phyloP scores from a whole-genome alignment of 1,140 invertebrate genomes.

The Drosophila oshimai region DNA sequence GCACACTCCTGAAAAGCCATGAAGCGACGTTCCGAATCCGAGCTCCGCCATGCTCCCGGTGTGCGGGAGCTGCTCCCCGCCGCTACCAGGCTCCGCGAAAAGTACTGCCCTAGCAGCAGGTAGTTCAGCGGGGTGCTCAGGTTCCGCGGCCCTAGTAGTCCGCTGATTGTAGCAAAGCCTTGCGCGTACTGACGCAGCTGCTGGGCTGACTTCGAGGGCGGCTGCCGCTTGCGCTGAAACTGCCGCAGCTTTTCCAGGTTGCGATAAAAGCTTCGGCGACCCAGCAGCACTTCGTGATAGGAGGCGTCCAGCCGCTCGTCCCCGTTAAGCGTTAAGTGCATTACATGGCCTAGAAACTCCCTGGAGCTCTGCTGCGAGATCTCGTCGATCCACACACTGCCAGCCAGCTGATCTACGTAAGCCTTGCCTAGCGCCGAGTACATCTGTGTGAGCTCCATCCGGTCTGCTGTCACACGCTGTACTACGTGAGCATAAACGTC shows the following conservation, averaged over 20 bases:
- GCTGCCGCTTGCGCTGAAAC: slow-evolving; percentile 34
- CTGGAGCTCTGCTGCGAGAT: slow-evolving; percentile 65
- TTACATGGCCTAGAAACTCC: slow-evolving; percentile 55
- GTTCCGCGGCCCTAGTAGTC: slow-evolving; percentile 46
- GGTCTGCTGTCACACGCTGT: slow-evolving; percentile 50
- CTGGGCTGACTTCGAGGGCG: neutral
- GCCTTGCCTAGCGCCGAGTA: slow-evolving; percentile 57
- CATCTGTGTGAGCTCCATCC: slow-evolving; percentile 57
- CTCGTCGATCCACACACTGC: slow-evolving; percentile 71
- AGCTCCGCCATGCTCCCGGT: slow-evolving; percentile 74
- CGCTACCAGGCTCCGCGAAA: slow-evolving; percentile 59
- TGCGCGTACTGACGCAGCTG: slow-evolving; percentile 47
- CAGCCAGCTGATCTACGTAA: slow-evolving; percentile 48
- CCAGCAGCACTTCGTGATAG: slow-evolving; percentile 44
- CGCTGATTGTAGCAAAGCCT: slow-evolving; percentile 48
- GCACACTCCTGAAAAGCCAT: slow-evolving; percentile 44
- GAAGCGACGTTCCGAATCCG: slow-evolving; percentile 64
- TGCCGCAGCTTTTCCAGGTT: slow-evolving; percentile 68
- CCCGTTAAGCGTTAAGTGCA: slow-evolving; percentile 66
- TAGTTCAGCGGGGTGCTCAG: slow-evolving; percentile 63
- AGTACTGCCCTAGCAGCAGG: slow-evolving; percentile 55
- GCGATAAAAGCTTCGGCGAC: slow-evolving; percentile 63
- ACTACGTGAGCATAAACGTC: slow-evolving; percentile 68
- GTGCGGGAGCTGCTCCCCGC: slow-evolving; percentile 63
- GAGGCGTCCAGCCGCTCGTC: slow-evolving; percentile 60